A percentile compares a stretch with the other conserved stretches of the same genome.
These are phyloP conservation scores for Stomatorhinus ivindoensis DNA, from an alignment of 2,113 vertebrate genomes.

Conservation along the genomic window DNA sequence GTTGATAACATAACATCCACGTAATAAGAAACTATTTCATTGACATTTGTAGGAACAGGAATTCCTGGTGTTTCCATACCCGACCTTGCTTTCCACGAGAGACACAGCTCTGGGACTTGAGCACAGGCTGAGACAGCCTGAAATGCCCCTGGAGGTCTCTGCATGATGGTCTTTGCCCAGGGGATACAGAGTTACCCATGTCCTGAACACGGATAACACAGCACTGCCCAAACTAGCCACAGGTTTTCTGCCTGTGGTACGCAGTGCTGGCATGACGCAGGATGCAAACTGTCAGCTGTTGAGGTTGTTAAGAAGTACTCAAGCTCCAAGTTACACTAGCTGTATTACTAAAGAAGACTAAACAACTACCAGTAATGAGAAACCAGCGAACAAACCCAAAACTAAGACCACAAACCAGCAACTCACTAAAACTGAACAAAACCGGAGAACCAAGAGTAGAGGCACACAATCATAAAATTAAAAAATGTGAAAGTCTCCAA, in stretches of 20 bases:
- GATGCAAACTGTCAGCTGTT: not conserved
- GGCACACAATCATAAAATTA: not conserved
- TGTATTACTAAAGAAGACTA: not conserved
- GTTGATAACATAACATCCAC: not conserved
- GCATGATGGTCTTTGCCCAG: not conserved
- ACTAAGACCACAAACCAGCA: not conserved
- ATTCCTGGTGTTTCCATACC: not conserved
- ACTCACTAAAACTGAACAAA: not conserved
- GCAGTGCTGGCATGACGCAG: not conserved
- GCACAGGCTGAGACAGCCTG: not conserved
- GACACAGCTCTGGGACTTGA: not conserved
- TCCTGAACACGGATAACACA: not conserved
- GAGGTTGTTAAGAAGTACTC: not conserved
- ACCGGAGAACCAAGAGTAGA: not conserved
- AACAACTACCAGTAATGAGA: not conserved
- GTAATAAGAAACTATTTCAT: not conserved
- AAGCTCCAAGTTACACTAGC: not conserved
- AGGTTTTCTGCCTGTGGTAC: not conserved
- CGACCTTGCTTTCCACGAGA: not conserved
- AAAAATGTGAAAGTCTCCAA: not conserved
- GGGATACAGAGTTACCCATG: not conserved
- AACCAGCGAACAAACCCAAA: not conserved
- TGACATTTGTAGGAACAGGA: not conserved
- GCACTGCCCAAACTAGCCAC: not conserved
- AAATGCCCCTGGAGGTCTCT: not conserved